Conservation (phyloP, 2,797 vertebrate genomes). For the Brachyalestes nurse region DNA sequence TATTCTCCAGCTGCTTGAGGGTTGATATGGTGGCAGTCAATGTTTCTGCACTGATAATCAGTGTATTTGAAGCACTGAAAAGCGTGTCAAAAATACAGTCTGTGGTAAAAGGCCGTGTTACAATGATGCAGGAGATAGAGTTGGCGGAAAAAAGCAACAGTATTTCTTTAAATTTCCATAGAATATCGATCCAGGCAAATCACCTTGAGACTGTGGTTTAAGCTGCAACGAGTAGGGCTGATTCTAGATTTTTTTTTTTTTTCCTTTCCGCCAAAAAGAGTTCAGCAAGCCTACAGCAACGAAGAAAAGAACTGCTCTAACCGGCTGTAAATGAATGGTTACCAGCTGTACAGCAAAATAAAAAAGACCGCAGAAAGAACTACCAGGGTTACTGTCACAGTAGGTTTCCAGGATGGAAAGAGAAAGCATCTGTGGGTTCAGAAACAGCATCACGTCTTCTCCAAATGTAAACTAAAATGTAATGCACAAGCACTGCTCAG, state of each 20-base stretch:
- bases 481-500: constrained; percentile 60
- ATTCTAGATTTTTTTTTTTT: constrained; percentile 20
- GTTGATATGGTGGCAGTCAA: too few species aligned
- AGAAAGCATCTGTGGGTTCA: constrained; percentile 37
- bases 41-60: too few species aligned
- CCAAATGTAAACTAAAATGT: constrained; percentile 56
- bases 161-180: constrained; percentile 8
- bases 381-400: constrained; percentile 51
- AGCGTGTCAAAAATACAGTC: background rate
- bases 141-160: background rate
- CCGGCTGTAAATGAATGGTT: constrained; percentile 26
- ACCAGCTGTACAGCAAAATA: constrained; percentile 46
- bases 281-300: constrained; percentile 47
- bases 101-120: background rate
- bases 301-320: constrained; percentile 29
- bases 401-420: constrained; percentile 40
- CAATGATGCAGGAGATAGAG: background rate
- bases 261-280: constrained; percentile 27
- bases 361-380: constrained; percentile 37
- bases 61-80: background rate
- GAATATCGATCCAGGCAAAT: constrained; percentile 32
- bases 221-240: constrained; percentile 48
- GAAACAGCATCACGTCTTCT: constrained; percentile 53
- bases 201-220: constrained; percentile 42
- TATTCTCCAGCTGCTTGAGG: too few species aligned